phyloP scores from a whole-genome alignment of 2,888 invertebrate genomes.

The Drosophila kuntzei region DNA sequence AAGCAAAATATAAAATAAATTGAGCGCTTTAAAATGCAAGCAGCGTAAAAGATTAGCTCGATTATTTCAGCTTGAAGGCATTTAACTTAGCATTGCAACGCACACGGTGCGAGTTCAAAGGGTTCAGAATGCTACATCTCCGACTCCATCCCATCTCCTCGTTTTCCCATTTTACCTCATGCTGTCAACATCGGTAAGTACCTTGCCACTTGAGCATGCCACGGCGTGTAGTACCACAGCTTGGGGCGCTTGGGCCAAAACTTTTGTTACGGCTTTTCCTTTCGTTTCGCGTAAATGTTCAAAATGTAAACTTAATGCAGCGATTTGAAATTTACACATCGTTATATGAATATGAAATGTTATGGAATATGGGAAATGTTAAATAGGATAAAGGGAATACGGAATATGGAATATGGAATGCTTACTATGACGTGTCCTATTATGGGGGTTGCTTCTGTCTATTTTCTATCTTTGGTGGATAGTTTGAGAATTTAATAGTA shows the following conservation, averaged over 20 bases:
- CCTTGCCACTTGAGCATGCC: slow-evolving; percentile 55
- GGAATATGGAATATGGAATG: neutral
- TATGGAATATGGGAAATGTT: slow-evolving; percentile 4
- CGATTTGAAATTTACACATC: slow-evolving; percentile 74
- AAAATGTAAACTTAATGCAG: slow-evolving; percentile 51
- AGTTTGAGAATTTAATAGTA: too few relatives aligned
- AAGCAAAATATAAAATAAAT: slow-evolving; percentile 3
- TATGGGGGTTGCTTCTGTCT: slow-evolving; percentile 1
- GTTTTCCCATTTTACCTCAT: neutral
- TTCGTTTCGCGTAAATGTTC: slow-evolving; percentile 42
- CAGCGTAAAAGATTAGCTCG: slow-evolving; percentile 83
- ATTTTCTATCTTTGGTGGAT: slow-evolving; percentile 10
- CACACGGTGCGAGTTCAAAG: slow-evolving; percentile 71
- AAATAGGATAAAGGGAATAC: neutral
- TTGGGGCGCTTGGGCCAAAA: slow-evolving; percentile 32
- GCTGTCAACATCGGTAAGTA: slow-evolving; percentile 14
- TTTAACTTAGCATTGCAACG: slow-evolving; percentile 62
- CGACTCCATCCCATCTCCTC: neutral
- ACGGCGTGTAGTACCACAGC: slow-evolving; percentile 21
- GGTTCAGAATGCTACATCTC: slow-evolving; percentile 52
- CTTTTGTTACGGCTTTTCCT: slow-evolving; percentile 43
- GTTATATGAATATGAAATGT: slow-evolving; percentile 68
- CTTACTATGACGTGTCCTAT: neutral
- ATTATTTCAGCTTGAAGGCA: slow-evolving; percentile 72
- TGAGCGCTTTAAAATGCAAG: slow-evolving; percentile 82